Percentiles rank a stretch among this genome's conserved stretches.
Conservation (phyloP, 1,140 invertebrate genomes). For the Drosophila neocordata region DNA sequence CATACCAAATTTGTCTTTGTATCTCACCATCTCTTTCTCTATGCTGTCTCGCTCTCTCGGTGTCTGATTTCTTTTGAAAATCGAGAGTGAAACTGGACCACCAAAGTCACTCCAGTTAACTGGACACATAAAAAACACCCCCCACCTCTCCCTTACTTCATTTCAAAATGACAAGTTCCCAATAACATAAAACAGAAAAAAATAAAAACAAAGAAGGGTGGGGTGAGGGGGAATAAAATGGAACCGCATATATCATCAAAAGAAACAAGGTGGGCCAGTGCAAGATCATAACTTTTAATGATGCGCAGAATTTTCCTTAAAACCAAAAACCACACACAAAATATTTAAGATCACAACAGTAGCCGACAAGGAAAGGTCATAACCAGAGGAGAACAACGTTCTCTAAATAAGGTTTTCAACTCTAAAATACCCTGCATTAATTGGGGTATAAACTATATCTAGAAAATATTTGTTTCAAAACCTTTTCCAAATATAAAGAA, state of each 20-base stretch:
- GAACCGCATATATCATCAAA: constrained; percentile 10
- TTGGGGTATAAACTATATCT: neutral
- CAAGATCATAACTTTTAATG: constrained; percentile 57
- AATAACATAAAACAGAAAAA: constrained; percentile 22
- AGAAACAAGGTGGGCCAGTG: constrained; percentile 3
- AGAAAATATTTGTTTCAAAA: too few species aligned
- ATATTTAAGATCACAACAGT: too few species aligned
- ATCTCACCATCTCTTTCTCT: constrained; percentile 17
- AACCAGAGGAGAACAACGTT: neutral
- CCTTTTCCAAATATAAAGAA: too few species aligned
- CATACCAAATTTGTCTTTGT: constrained; percentile 67
- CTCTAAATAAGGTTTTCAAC: neutral
- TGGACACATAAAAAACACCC: neutral
- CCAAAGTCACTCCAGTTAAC: constrained; percentile 18
- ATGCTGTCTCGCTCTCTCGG: neutral
- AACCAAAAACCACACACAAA: constrained; percentile 8
- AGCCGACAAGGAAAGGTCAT: constrained; percentile 30
- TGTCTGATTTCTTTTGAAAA: constrained; percentile 17
- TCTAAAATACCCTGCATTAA: neutral
- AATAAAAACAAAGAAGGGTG: constrained; percentile 9
- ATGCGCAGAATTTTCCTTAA: constrained; percentile 58
- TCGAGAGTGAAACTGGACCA: constrained; percentile 48
- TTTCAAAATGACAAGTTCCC: neutral
- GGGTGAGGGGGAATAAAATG: neutral
- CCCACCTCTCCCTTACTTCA: neutral